Percentiles rank a stretch among this genome's conserved stretches.
Evolutionary conservation across 2,797 vertebrate species (phyloP).

Genomic region (Pristis pectinata): DNA sequence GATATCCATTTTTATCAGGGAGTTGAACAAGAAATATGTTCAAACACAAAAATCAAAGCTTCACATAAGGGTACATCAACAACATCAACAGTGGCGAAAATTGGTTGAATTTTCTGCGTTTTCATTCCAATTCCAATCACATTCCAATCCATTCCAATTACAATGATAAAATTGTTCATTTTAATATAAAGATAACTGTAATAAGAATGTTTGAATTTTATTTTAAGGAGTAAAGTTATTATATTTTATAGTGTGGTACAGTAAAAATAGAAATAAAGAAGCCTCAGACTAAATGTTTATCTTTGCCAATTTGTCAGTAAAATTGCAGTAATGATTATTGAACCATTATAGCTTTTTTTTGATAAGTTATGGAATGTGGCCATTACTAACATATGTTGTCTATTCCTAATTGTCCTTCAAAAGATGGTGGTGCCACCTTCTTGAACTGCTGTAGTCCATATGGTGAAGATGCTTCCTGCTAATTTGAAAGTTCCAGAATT

Average conservation of each 20-base stretch:
- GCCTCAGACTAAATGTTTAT: background rate
- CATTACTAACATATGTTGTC: too few species aligned
- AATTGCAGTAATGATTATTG: too few species aligned
- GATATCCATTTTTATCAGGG: background rate
- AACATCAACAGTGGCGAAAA: background rate
- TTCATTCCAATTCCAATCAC: background rate
- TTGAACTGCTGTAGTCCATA: too few species aligned
- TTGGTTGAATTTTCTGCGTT: background rate
- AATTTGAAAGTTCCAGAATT: too few species aligned
- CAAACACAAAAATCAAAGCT: background rate
- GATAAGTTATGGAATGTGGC: too few species aligned
- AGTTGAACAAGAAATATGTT: background rate
- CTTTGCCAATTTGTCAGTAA: background rate
- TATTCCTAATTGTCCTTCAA: too few species aligned
- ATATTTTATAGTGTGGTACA: background rate
- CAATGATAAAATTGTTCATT: background rate
- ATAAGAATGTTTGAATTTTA: too few species aligned
- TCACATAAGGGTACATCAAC: background rate
- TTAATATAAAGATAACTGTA: background rate
- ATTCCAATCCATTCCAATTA: background rate
- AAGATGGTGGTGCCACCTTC: too few species aligned
- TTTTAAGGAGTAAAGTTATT: background rate
- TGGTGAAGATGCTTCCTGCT: too few species aligned
- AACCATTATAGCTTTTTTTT: background rate
- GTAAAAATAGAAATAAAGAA: background rate